Base-by-base conservation (phyloP, 2,888 invertebrate species). In the Machimus atricapillus region DNA sequence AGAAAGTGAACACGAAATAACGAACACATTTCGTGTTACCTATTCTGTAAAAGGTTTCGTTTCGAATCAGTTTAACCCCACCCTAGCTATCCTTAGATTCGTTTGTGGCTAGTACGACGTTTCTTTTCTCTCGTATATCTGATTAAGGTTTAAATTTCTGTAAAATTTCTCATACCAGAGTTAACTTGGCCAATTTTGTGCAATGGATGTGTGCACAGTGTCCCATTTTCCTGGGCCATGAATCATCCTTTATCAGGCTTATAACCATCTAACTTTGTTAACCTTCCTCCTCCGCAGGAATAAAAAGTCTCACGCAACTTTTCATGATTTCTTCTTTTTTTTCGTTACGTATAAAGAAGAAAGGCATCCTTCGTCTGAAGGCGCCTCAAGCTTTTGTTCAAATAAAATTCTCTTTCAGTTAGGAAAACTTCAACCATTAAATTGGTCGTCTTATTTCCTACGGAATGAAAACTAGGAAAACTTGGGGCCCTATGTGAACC, bases 381-480 rank as follows among this genome's bases (percentile, higher is more conserved):
- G 19, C 52, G 27, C 52, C 31, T 52, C 52, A 23, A 27, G n/a
- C 27, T 52, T 58, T 58, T 58, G 82, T 82, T 82, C 34, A 82
- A 82, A 82, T 82, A 58, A 82, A 82, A 82, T 82, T 82, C 46
- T 82, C 82, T 66, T 82, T 66, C 66, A 82, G 82, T 58, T 82
- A 82, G 34, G 58, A 66, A 56, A 82, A 82, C 82, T 82, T 82
- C 82, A 82, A 82, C 82, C 82, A 82, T 66, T 82, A 82, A 82
- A 82, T 82, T 82, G 82, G 82, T 82, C 82, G 56, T 82, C 82
- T 82, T 82, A 82, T 82, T 58, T 82, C 82, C 56, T n/a, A 82
- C 82, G 34, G 58, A 82, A 82, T 82, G 82, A 82, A 52, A 82
- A 82, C 82, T 82, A 66, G n/a, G 82, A 82, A 34, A 82, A 66